phyloP scores from a whole-genome alignment of 2,797 vertebrate genomes.

The Esox masquinongy region DNA sequence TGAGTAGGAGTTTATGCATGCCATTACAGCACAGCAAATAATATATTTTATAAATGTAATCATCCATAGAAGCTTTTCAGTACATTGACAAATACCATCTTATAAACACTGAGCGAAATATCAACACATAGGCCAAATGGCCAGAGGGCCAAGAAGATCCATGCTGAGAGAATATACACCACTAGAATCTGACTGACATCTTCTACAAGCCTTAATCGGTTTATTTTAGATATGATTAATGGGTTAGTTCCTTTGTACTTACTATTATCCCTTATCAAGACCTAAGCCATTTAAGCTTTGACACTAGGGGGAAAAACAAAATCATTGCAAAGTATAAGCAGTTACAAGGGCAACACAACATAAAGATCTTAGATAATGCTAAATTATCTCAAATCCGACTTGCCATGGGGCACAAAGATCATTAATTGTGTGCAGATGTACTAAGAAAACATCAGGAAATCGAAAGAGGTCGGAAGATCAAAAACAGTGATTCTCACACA shows the following conservation, averaged over 20 bases:
- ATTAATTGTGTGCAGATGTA: not conserved
- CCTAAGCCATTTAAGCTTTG: not conserved
- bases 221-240: constrained; percentile 4
- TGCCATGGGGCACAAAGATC: not conserved
- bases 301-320: not conserved
- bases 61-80: not conserved
- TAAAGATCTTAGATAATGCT: constrained; percentile 4
- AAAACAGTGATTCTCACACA: not conserved
- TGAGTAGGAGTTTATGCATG: not conserved
- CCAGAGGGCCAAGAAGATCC: not conserved
- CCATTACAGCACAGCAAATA: not conserved
- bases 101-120: too few relatives aligned
- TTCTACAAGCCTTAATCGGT: constrained; percentile 6
- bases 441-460: not conserved
- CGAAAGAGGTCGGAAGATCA: not conserved
- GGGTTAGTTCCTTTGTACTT: not conserved
- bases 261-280: constrained; percentile 2
- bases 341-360: not conserved
- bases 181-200: constrained; percentile 12
- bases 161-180: constrained; percentile 1
- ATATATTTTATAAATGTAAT: not conserved
- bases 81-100: not conserved
- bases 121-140: not conserved
- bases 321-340: not conserved
- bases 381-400: not conserved